Evolutionary conservation across 2,888 invertebrate species (phyloP), one percentile per base, ranked within the genome.

Genomic region (Drosophila birchii): DNA sequence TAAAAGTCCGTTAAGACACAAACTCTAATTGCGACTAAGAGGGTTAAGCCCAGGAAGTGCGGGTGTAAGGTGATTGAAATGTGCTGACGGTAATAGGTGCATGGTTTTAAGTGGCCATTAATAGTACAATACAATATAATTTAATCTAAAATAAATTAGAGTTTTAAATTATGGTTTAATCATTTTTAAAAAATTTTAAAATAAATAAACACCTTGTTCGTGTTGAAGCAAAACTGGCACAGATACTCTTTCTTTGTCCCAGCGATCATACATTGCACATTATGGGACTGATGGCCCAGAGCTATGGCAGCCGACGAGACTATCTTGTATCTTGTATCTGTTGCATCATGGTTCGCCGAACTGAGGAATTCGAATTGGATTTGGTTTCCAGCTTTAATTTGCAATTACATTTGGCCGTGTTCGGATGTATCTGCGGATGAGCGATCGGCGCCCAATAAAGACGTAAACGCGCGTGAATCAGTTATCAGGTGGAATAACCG

Each of bases 341-440:
- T 16, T n/a, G n/a, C 29, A 47, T n/a, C 47, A n/a, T 45, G 26
- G 26, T n/a, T 29, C n/a, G 51, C 8, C 34, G 20, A 20, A 16
- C 34, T 34, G 51, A 3, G 34, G 51, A 51, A 51, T 51, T 51
- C 51, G 34, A 18, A 51, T 51, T 51, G 51, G 51, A 51, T 54
- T 36, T 54, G 23, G 23, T 38, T 54, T 54, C 54, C 34, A 38
- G 53, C 36, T 54, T n/a, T 62, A 34, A 51, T 68, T 68, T 41
- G 32, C 67, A 53, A 55, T 69, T 43, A 55, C 61, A 43, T 55
- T 60, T 69, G 61, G 61, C 49, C 61, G 61, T 43, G 49, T 70
- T 61, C 70, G 70, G 61, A 61, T 34, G 70, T 71, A 55, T 51
- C 32, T 43, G 66, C 56, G 57, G 64, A 64, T 56, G 36, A 38